These are phyloP conservation scores for Microvelia longipes DNA, from an alignment of 1,140 invertebrate genomes.

Conservation along the genomic window DNA sequence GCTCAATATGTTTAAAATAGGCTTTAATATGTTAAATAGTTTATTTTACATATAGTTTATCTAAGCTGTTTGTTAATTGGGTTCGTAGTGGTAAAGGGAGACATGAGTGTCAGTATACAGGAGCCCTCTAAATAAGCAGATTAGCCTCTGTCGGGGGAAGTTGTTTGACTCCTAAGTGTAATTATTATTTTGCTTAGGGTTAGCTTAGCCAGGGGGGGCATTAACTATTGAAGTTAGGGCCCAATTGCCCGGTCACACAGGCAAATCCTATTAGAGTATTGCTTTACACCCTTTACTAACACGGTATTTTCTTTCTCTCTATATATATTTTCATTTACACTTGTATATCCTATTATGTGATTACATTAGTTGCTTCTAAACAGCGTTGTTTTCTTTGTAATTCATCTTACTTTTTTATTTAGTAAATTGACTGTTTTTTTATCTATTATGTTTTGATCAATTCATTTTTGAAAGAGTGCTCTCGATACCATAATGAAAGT, in stretches of 20 bases:
- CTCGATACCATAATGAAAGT: too few species aligned
- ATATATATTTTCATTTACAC: not conserved
- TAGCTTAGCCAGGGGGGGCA: not conserved
- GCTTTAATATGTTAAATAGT: too few species aligned
- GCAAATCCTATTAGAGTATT: constrained; percentile 7
- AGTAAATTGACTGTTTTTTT: not conserved
- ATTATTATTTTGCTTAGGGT: constrained; percentile 2
- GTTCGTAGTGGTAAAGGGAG: too few species aligned
- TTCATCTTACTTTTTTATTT: not conserved
- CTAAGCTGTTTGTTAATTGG: too few species aligned
- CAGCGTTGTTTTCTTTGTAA: not conserved
- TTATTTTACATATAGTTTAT: too few species aligned
- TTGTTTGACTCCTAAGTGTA: not conserved
- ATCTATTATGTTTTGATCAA: too few species aligned
- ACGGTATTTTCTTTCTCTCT: not conserved
- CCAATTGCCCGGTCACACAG: not conserved
- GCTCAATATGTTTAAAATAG: too few species aligned
- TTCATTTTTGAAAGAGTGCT: too few species aligned
- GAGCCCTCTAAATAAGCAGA: constrained; percentile 6
- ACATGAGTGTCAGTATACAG: too few species aligned
- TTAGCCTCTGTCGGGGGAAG: not conserved
- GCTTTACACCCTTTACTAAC: not conserved
- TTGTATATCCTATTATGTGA: not conserved
- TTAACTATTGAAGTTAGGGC: constrained; percentile 2
- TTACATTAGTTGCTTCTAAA: not conserved